Conservation (phyloP, 2,888 invertebrate species). For the Phortica magna region DNA sequence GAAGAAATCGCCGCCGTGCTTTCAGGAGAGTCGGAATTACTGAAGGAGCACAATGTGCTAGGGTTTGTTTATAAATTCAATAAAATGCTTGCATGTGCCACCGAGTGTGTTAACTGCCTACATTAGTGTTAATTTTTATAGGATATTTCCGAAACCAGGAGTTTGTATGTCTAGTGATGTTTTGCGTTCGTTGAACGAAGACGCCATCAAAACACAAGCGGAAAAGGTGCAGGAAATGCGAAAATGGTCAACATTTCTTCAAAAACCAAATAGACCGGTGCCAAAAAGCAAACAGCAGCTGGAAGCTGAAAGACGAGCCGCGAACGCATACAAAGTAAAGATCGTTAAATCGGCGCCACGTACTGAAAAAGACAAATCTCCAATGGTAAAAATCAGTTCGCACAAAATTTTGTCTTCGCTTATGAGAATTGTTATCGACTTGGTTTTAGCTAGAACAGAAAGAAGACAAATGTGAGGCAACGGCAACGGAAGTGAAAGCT, state of each 20-base stretch:
- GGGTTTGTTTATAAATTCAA: constrained; percentile 50
- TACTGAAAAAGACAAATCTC: constrained; percentile 50
- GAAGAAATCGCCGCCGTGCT: constrained; percentile 84
- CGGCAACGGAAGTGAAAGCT: constrained; percentile 46
- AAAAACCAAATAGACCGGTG: constrained; percentile 85
- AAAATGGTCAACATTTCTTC: constrained; percentile 87
- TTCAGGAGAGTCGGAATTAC: constrained; percentile 84
- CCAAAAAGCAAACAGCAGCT: constrained; percentile 78
- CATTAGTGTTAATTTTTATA: constrained; percentile 83
- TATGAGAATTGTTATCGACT: constrained; percentile 15
- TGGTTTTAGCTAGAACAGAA: constrained; percentile 33
- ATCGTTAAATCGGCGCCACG: constrained; percentile 79
- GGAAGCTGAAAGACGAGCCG: constrained; percentile 73
- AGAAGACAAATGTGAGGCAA: constrained; percentile 56
- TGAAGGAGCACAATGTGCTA: constrained; percentile 84
- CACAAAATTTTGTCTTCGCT: no score
- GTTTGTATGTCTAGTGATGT: constrained; percentile 85
- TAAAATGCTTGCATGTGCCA: constrained; percentile 72
- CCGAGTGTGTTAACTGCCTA: constrained; percentile 41
- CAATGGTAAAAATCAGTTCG: constrained; percentile 56
- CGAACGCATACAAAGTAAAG: constrained; percentile 79
- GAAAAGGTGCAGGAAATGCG: constrained; percentile 81
- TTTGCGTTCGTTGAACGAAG: constrained; percentile 82
- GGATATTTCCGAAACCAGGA: constrained; percentile 83
- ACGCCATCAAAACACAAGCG: constrained; percentile 79